Percentiles rank a stretch among this genome's conserved stretches.
Conservation (phyloP, 1,140 invertebrate species). For the Conus betulinus region DNA sequence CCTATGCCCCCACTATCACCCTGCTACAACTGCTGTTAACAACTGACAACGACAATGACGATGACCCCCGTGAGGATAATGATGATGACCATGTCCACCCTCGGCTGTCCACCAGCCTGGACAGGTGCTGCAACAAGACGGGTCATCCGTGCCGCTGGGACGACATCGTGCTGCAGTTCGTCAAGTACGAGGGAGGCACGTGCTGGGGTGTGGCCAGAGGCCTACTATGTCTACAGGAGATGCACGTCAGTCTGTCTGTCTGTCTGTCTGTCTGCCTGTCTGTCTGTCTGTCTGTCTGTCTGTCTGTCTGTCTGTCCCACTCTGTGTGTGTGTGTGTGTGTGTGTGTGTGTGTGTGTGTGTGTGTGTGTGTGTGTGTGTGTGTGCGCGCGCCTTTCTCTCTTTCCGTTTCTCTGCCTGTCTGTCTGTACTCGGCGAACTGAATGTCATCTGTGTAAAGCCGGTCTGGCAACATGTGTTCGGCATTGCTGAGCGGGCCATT, state of each 20-base stretch:
- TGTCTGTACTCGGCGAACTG: too few species aligned
- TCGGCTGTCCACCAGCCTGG: background rate
- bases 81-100: too few species aligned
- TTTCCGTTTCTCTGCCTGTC: too few species aligned
- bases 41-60: too few species aligned
- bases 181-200: background rate
- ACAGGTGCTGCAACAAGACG: background rate
- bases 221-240: background rate
- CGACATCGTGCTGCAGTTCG: background rate
- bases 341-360: conserved; percentile 10
- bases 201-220: background rate
- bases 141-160: background rate
- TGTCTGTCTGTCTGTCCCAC: background rate
- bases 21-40: too few species aligned
- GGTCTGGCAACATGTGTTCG: too few species aligned
- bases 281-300: too few species aligned
- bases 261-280: too few species aligned
- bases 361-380: conserved; percentile 9
- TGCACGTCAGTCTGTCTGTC: background rate
- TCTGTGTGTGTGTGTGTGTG: background rate
- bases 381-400: background rate
- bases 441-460: too few species aligned
- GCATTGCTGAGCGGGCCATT: too few species aligned
- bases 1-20: too few species aligned
- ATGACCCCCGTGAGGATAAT: too few species aligned